These are phyloP conservation scores for Acrossocheilus fasciatus DNA, from an alignment of 2,797 vertebrate species.

Conservation along the genomic window DNA sequence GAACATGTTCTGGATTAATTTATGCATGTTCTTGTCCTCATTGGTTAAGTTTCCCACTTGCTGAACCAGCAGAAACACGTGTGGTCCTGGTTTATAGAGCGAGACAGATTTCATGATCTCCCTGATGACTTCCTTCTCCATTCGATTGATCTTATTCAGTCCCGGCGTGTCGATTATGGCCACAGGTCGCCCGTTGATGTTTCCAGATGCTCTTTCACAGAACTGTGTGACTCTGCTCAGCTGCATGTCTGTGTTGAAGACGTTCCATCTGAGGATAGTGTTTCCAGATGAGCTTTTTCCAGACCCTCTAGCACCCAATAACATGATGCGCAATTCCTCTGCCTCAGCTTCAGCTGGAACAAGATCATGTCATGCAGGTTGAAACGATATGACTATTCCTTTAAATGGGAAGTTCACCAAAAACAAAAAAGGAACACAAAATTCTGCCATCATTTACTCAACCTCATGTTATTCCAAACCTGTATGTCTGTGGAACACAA, in stretches of 20 bases:
- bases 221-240: conserved; percentile 63
- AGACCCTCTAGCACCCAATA: conserved; percentile 69
- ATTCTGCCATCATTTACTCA: not conserved
- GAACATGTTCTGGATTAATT: conserved; percentile 67
- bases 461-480: not conserved
- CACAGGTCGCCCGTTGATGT: conserved; percentile 50
- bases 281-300: conserved; percentile 72
- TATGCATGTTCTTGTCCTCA: conserved; percentile 67
- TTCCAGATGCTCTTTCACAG: conserved; percentile 61
- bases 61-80: conserved; percentile 66
- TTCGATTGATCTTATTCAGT: conserved; percentile 60
- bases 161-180: conserved; percentile 70
- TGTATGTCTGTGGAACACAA: not conserved
- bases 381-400: not conserved
- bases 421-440: not conserved
- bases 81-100: conserved; percentile 66
- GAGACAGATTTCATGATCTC: conserved; percentile 66
- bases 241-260: conserved; percentile 69
- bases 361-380: not conserved
- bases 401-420: not conserved
- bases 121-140: conserved; percentile 54
- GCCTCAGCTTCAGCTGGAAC: conserved; percentile 39
- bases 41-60: conserved; percentile 68
- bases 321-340: conserved; percentile 67
- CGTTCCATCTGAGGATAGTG: conserved; percentile 64